Percentiles rank a stretch among this genome's conserved stretches.
Evolutionary conservation across 2,113 vertebrate species (phyloP).

Genomic region (Tauraco erythrolophus): DNA sequence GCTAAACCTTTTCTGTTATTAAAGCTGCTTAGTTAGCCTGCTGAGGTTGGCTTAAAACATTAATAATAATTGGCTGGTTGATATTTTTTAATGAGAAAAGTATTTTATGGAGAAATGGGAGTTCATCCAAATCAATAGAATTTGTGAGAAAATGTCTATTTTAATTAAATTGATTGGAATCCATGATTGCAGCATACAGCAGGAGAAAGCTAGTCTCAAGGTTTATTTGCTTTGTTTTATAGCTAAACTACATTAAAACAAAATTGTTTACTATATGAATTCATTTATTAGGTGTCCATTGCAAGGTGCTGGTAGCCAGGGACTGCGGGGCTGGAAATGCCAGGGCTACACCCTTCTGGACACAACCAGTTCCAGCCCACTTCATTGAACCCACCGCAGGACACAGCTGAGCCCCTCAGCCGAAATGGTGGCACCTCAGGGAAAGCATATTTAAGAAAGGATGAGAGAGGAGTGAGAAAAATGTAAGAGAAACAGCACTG

Average conservation of each 20-base stretch:
- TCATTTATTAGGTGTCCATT: neutral
- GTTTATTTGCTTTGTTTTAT: neutral
- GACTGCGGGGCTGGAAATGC: neutral
- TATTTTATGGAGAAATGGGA: neutral
- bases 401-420: fast-evolving
- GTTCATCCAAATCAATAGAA: neutral
- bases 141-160: neutral
- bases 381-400: fast-evolving
- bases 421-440: fast-evolving
- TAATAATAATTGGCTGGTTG: neutral
- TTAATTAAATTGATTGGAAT: neutral
- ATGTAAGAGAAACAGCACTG: neutral
- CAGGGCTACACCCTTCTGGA: fast-evolving
- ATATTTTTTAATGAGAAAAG: neutral
- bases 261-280: neutral
- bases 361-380: fast-evolving
- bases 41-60: neutral
- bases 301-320: fast-evolving
- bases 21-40: neutral
- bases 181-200: neutral
- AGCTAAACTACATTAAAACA: neutral
- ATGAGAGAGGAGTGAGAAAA: neutral
- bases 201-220: neutral
- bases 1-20: neutral
- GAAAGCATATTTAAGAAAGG: neutral